Percentiles rank a stretch among this genome's conserved stretches.
Evolutionary conservation across 2,797 vertebrate species (phyloP).

Genomic region (Avahi laniger): DNA sequence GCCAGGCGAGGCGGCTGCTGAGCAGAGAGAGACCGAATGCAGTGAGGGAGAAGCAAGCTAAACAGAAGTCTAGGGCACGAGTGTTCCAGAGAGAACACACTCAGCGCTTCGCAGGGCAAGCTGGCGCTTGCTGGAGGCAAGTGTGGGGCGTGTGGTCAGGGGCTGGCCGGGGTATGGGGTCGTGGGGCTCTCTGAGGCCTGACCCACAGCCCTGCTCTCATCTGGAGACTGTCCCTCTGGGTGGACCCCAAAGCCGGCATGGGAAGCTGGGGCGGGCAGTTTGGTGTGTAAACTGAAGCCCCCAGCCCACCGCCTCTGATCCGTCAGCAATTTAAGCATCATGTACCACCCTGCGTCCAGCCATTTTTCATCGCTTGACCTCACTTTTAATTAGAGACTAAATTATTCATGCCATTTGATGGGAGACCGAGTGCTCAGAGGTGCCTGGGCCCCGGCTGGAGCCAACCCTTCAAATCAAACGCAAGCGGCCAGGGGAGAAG

Average conservation of each 20-base stretch:
- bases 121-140: fast-evolving
- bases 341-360: constrained; percentile 82
- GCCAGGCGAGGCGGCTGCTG: background rate
- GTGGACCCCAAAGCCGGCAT: fast-evolving
- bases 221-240: background rate
- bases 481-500: constrained; percentile 82
- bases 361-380: constrained; percentile 90
- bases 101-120: fast-evolving
- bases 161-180: background rate
- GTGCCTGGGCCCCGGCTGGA: constrained; percentile 81
- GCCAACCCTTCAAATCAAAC: constrained; percentile 84
- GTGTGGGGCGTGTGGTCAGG: fast-evolving
- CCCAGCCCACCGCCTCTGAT: constrained; percentile 74
- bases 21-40: background rate
- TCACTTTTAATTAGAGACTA: constrained; percentile 93
- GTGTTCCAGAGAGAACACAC: background rate
- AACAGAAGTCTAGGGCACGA: background rate
- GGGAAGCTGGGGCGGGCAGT: background rate
- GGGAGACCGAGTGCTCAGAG: constrained; percentile 84
- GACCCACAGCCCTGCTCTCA: background rate
- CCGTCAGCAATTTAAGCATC: constrained; percentile 82
- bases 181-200: background rate
- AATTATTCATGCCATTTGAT: constrained; percentile 90
- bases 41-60: background rate
- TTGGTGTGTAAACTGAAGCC: constrained; percentile 67